phyloP scores from a whole-genome alignment of 2,113 vertebrate species.

The Archocentrus centrarchus region DNA sequence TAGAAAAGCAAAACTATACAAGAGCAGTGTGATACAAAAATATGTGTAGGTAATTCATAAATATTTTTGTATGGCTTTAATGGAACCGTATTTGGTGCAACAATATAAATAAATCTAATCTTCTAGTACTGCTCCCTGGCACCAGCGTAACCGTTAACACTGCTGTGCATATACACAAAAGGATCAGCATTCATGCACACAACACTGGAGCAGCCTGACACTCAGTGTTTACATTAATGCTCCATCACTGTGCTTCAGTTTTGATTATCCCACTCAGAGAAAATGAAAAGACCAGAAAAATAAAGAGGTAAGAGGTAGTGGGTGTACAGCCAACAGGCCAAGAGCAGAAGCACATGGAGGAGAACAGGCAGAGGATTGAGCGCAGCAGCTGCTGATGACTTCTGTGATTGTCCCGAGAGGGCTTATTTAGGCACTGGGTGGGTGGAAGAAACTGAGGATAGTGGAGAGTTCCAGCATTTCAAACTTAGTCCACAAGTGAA shows the following conservation, averaged over 20 bases:
- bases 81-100: conserved; percentile 74
- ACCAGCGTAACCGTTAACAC: conserved; percentile 56
- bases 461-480: conserved; percentile 49
- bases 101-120: conserved; percentile 64
- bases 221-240: conserved; percentile 33
- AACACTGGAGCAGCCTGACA: conserved; percentile 20
- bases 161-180: conserved; percentile 24
- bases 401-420: conserved; percentile 64
- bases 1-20: conserved; percentile 59
- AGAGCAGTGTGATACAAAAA: conserved; percentile 78
- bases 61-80: conserved; percentile 81
- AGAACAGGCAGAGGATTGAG: conserved; percentile 63
- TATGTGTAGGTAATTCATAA: conserved; percentile 73
- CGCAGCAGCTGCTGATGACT: conserved; percentile 68
- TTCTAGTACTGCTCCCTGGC: conserved; percentile 25
- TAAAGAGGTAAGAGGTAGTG: conserved; percentile 74
- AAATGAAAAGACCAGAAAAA: conserved; percentile 50
- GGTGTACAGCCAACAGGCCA: conserved; percentile 44
- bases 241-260: conserved; percentile 41
- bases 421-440: conserved; percentile 76
- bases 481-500: conserved; percentile 40
- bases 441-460: conserved; percentile 66
- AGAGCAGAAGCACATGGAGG: conserved; percentile 59
- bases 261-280: conserved; percentile 34
- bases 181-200: background rate